Evolutionary conservation across 1,140 invertebrate species (phyloP).

Genomic region (Leucophenga varia): DNA sequence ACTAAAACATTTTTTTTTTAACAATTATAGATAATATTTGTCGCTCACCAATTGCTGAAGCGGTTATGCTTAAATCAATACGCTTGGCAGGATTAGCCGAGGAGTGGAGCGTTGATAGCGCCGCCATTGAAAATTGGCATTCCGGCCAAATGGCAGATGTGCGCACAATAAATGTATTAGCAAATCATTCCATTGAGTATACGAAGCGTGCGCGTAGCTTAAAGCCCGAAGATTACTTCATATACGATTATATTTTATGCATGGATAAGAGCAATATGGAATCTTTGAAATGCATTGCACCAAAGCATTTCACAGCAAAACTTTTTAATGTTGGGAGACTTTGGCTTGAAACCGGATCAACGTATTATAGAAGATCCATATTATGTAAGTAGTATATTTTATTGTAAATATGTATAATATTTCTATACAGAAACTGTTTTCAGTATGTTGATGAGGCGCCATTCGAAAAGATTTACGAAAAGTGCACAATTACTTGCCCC

Average conservation of each 20-base stretch:
- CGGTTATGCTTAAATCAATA: slow-evolving; percentile 79
- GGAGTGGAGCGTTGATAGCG: slow-evolving; percentile 85
- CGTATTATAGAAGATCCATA: slow-evolving; percentile 83
- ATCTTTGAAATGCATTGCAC: slow-evolving; percentile 64
- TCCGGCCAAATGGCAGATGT: slow-evolving; percentile 75
- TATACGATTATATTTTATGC: slow-evolving; percentile 83
- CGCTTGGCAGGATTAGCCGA: slow-evolving; percentile 62
- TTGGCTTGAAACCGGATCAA: slow-evolving; percentile 71
- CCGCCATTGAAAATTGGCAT: slow-evolving; percentile 81
- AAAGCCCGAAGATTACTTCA: slow-evolving; percentile 67
- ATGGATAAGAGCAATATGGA: slow-evolving; percentile 84
- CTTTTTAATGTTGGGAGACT: slow-evolving; percentile 77
- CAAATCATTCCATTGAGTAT: slow-evolving; percentile 70
- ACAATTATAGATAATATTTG: slow-evolving; percentile 81
- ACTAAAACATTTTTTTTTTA: background rate
- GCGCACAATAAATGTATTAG: slow-evolving; percentile 70
- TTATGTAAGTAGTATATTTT: slow-evolving; percentile 63
- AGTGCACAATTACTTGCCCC: slow-evolving; percentile 66
- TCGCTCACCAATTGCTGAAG: slow-evolving; percentile 90
- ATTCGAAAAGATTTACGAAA: slow-evolving; percentile 72
- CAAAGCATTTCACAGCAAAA: slow-evolving; percentile 66
- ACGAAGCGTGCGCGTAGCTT: slow-evolving; percentile 74
- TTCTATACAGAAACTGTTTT: slow-evolving; percentile 23
- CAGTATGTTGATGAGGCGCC: slow-evolving; percentile 64
- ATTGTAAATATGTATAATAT: no score